Percentiles rank a stretch among this genome's conserved stretches.
Evolutionary conservation across 2,113 vertebrate genomes (phyloP).

Genomic region (Rhynchopsitta pachyrhyncha): DNA sequence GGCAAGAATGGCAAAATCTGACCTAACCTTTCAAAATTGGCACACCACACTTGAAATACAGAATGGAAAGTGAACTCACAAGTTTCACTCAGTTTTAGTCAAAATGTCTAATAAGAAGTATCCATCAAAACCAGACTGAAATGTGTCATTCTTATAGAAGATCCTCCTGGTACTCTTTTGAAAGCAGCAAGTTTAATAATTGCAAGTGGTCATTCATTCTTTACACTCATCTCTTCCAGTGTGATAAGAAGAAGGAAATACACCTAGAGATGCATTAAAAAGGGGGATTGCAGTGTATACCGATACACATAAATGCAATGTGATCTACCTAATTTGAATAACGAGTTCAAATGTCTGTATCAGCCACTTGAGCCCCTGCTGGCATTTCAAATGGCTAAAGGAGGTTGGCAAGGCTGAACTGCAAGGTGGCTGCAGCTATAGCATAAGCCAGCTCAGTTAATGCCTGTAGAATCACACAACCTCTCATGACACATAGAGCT

Average conservation of each 20-base stretch:
- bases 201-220: background rate
- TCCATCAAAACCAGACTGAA: background rate
- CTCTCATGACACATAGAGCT: background rate
- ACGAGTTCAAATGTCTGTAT: background rate
- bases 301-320: background rate
- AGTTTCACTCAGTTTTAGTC: background rate
- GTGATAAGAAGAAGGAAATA: background rate
- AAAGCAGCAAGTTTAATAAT: background rate
- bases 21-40: background rate
- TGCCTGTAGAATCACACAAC: background rate
- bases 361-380: background rate
- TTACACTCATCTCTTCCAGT: no score
- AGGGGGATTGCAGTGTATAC: background rate
- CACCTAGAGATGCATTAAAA: background rate
- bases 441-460: background rate
- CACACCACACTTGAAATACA: background rate
- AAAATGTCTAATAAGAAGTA: background rate
- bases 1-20: background rate
- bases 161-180: background rate
- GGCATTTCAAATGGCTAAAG: background rate
- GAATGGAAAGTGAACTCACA: background rate
- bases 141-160: background rate
- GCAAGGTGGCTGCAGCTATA: background rate
- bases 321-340: background rate
- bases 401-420: background rate